These are phyloP conservation scores for Crotalus viridis DNA, from an alignment of 2,113 vertebrate species.

Conservation along the genomic window DNA sequence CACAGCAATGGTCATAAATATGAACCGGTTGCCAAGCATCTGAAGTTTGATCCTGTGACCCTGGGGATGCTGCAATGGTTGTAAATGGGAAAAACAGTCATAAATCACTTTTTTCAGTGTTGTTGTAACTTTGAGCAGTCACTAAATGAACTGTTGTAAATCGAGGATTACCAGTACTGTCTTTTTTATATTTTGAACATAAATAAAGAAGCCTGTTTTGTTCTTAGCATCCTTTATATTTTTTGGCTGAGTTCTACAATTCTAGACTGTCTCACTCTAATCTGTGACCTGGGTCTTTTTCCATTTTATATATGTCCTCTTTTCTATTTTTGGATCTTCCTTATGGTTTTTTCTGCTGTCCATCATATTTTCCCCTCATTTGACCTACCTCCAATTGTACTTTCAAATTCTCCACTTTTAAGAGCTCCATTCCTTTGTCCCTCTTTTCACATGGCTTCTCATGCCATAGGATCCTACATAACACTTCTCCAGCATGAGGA, in stretches of 20 bases:
- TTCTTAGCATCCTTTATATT: neutral
- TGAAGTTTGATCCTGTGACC: too few species aligned
- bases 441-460: neutral
- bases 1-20: too few species aligned
- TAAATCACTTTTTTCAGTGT: too few species aligned
- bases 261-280: neutral
- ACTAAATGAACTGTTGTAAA: too few species aligned
- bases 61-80: too few species aligned
- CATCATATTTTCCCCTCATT: neutral
- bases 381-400: neutral
- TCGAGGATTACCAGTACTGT: neutral
- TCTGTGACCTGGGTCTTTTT: neutral
- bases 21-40: too few species aligned
- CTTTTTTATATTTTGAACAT: neutral
- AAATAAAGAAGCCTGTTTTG: neutral
- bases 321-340: neutral
- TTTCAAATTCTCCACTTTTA: neutral
- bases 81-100: too few species aligned
- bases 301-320: neutral
- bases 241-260: neutral
- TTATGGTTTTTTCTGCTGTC: neutral
- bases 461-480: neutral
- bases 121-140: too few species aligned
- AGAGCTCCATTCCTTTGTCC: neutral
- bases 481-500: neutral